A percentile compares a stretch with the other conserved stretches of the same genome.
phyloP scores from a whole-genome alignment of 2,888 invertebrate genomes.

The Abrostola tripartita region DNA sequence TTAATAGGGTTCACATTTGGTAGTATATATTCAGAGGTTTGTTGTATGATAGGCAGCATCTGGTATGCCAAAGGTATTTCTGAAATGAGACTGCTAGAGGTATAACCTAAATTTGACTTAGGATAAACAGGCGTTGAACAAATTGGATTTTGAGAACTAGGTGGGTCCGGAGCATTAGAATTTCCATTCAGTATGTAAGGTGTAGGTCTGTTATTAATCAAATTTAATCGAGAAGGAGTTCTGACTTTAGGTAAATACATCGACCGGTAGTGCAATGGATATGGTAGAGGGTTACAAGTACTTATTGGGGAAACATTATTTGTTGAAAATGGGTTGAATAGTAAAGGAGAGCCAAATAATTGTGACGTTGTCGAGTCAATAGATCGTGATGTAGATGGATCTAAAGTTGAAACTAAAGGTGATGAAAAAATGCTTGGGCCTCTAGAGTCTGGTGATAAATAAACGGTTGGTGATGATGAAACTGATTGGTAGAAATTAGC shows the following conservation, averaged over 20 bases:
- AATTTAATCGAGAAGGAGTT: slow-evolving; percentile 6
- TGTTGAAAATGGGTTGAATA: background rate
- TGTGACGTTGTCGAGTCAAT: slow-evolving; percentile 3
- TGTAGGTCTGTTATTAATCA: slow-evolving; percentile 1
- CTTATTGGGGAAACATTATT: background rate
- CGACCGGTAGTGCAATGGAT: slow-evolving; percentile 26
- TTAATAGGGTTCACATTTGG: background rate
- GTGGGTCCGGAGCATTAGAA: background rate
- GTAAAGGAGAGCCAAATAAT: background rate
- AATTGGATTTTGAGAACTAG: background rate
- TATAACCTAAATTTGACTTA: background rate
- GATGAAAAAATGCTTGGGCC: background rate
- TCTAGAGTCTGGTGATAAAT: background rate
- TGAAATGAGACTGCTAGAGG: background rate
- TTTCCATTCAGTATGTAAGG: background rate
- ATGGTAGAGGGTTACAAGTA: background rate
- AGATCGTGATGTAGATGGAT: background rate
- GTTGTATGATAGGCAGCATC: background rate
- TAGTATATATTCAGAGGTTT: background rate
- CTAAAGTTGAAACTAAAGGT: background rate
- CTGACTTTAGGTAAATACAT: slow-evolving; percentile 29
- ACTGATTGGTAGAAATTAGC: no score
- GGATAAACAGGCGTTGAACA: background rate
- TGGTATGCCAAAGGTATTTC: background rate
- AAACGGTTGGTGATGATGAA: background rate